Percentiles rank a stretch among this genome's conserved stretches.
Conservation (phyloP, 2,888 invertebrate genomes). For the Anaspis maculata region DNA sequence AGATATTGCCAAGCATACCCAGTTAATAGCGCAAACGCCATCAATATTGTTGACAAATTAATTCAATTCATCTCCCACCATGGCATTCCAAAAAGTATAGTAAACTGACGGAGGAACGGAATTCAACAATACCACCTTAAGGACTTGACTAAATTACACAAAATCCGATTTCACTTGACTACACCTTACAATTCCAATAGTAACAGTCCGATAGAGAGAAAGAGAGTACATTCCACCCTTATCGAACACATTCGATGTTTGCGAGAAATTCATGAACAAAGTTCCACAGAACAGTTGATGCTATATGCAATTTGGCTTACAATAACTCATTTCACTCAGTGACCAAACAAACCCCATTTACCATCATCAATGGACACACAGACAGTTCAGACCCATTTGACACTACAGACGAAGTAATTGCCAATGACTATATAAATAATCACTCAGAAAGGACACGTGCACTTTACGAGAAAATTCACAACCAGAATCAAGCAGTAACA, state of each 20-base stretch:
- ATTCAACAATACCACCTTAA: too few relatives aligned
- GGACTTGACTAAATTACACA: too few relatives aligned
- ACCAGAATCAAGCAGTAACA: conserved; percentile 4
- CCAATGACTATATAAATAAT: conserved; percentile 5
- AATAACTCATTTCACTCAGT: not conserved
- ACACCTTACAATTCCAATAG: not conserved
- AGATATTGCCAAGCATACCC: too few relatives aligned
- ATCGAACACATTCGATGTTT: not conserved
- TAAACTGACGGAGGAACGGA: too few relatives aligned
- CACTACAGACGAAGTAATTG: conserved; percentile 4
- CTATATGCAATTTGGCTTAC: not conserved
- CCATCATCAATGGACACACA: not conserved
- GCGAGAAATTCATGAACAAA: not conserved
- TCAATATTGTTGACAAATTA: not conserved
- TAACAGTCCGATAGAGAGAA: not conserved
- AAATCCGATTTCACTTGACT: not conserved
- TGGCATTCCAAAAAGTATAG: too few relatives aligned
- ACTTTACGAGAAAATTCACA: conserved; percentile 4
- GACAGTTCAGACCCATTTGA: conserved; percentile 2
- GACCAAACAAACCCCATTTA: not conserved
- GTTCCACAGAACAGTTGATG: not conserved
- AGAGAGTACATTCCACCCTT: not conserved
- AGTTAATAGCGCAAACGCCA: too few relatives aligned
- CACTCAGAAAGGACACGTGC: conserved; percentile 4
- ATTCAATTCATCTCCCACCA: too few relatives aligned